phyloP scores from a whole-genome alignment of 1,140 invertebrate genomes.

The Rhopalosiphum padi region DNA sequence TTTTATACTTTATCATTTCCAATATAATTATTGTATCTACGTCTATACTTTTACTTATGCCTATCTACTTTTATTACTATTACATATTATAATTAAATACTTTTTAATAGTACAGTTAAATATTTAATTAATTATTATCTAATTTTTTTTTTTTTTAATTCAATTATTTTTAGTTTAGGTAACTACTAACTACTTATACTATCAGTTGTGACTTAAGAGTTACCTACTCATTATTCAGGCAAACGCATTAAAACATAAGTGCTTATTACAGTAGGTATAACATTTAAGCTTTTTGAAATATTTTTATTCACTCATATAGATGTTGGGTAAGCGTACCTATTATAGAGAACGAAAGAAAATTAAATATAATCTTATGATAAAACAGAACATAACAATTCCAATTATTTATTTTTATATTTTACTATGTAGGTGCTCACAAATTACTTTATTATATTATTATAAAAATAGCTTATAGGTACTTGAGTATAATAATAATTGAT shows the following conservation, averaged over 20 bases:
- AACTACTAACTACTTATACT: neutral
- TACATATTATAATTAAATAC: neutral
- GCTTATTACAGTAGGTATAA: neutral
- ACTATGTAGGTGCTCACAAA: neutral
- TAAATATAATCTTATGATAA: neutral
- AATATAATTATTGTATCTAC: neutral
- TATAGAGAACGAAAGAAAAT: neutral
- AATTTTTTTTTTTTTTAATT: neutral
- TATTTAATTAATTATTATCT: neutral
- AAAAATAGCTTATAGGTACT: neutral
- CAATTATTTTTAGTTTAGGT: neutral
- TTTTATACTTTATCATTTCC: neutral
- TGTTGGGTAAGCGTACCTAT: neutral
- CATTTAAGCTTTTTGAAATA: neutral
- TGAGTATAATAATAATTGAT: neutral
- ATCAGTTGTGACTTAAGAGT: neutral
- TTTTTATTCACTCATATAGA: neutral
- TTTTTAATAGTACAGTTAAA: neutral
- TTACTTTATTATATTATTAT: neutral
- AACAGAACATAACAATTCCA: neutral
- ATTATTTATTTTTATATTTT: neutral
- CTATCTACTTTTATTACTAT: no score
- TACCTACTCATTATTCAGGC: neutral
- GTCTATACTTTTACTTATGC: neutral
- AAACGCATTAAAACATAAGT: neutral